Percentiles rank a stretch among this genome's conserved stretches.
These are phyloP conservation scores for Mastomys natalensis DNA, from an alignment of 2,113 vertebrate genomes.

Conservation along the genomic window DNA sequence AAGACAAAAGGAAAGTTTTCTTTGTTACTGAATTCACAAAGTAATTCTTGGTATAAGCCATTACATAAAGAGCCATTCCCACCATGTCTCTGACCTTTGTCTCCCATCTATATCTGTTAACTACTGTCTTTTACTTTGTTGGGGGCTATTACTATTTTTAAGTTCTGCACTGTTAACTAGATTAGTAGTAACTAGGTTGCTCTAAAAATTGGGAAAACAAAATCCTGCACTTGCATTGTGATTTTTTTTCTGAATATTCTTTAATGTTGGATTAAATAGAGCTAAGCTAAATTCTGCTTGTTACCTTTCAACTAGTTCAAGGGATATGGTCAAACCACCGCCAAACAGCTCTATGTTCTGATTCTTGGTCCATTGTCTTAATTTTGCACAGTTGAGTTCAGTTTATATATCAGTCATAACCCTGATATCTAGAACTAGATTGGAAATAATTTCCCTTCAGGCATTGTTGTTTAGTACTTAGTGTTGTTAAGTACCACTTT, in stretches of 20 bases:
- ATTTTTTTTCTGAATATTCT: not conserved
- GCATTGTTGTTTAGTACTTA: not conserved
- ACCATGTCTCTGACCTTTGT: not conserved
- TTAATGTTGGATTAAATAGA: not conserved
- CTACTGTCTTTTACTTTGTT: not conserved
- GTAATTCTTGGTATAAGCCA: not conserved
- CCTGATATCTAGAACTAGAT: not conserved
- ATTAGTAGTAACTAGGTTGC: not conserved
- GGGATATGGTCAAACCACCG: too few species aligned
- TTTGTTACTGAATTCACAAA: not conserved
- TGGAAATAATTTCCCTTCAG: slow-evolving; percentile 18
- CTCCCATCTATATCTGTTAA: not conserved
- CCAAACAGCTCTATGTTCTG: not conserved
- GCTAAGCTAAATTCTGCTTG: not conserved
- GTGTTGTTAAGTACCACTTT: not conserved
- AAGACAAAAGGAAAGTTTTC: not conserved
- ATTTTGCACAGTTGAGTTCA: not conserved
- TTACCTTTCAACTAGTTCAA: not conserved
- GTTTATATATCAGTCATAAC: not conserved
- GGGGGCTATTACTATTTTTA: not conserved
- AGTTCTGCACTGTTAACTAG: not conserved
- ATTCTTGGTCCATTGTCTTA: not conserved
- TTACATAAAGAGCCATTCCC: not conserved
- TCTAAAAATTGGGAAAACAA: not conserved
- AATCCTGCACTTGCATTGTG: not conserved